Conservation (phyloP, 1,140 invertebrate species). For the Amyelois transitella region DNA sequence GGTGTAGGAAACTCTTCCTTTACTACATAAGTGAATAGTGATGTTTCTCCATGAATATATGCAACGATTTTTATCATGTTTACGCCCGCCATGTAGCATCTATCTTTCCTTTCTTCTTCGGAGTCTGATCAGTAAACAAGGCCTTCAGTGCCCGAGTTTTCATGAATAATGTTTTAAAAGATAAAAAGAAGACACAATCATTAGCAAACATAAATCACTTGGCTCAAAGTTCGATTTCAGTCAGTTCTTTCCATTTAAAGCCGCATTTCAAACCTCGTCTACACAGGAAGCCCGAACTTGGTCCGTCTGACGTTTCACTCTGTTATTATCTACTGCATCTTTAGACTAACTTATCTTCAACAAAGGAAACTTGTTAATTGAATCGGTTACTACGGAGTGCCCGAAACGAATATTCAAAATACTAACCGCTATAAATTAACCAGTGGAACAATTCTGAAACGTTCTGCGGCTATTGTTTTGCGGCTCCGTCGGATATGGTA, state of each 20-base stretch:
- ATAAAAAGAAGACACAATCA: background rate
- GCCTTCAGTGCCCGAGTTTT: too few species aligned
- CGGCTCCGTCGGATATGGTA: slow-evolving; percentile 35
- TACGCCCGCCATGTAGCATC: too few species aligned
- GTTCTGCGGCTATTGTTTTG: slow-evolving; percentile 27
- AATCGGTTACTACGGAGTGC: background rate
- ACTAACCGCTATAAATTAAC: slow-evolving; percentile 45
- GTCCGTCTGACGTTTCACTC: background rate
- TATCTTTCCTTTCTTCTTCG: too few species aligned
- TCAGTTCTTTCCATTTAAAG: background rate
- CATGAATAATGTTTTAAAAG: background rate
- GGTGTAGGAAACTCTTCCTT: slow-evolving; percentile 23
- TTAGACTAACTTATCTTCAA: background rate
- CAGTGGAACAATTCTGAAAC: slow-evolving; percentile 28
- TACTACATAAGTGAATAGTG: slow-evolving; percentile 22
- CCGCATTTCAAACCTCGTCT: background rate
- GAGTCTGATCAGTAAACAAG: too few species aligned
- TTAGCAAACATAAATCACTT: background rate
- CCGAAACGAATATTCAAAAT: slow-evolving; percentile 35
- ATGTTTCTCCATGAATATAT: background rate
- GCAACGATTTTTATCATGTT: background rate
- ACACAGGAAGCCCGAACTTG: background rate
- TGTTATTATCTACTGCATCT: background rate
- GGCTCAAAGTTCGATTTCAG: background rate
- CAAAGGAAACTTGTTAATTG: background rate